These are phyloP conservation scores for Cynaeus angustus DNA, from an alignment of 2,888 invertebrate species.

Conservation along the genomic window DNA sequence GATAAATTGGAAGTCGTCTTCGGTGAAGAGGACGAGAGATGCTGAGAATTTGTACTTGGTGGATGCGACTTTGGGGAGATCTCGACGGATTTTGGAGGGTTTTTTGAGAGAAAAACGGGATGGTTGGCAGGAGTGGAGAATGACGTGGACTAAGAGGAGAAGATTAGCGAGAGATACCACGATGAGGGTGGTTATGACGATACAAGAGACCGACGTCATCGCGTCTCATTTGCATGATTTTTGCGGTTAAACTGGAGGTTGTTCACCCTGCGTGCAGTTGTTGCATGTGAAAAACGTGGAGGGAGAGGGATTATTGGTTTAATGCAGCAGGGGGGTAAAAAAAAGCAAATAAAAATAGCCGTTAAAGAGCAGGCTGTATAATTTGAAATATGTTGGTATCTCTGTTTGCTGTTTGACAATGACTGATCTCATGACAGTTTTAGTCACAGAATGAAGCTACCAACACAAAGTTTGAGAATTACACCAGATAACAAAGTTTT, in stretches of 20 bases:
- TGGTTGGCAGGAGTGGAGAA: constrained; percentile 53
- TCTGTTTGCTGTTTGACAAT: too few relatives aligned
- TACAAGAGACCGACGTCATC: constrained; percentile 52
- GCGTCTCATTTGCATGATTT: constrained; percentile 37
- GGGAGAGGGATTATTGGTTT: too few relatives aligned
- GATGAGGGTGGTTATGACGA: constrained; percentile 56
- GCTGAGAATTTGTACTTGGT: constrained; percentile 48
- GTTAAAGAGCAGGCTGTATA: too few relatives aligned
- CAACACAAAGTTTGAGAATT: too few relatives aligned
- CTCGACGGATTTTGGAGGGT: constrained; percentile 1
- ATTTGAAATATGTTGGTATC: too few relatives aligned
- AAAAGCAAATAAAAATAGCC: too few relatives aligned
- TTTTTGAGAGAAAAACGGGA: constrained; percentile 9
- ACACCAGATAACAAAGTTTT: too few relatives aligned
- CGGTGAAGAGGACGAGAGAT: constrained; percentile 47
- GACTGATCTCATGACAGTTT: too few relatives aligned
- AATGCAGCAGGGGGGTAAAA: too few relatives aligned
- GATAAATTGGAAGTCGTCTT: constrained; percentile 47
- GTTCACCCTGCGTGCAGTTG: constrained; percentile 32
- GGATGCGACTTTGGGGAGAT: neutral
- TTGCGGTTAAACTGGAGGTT: constrained; percentile 8
- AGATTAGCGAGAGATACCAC: constrained; percentile 58
- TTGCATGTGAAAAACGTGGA: too few relatives aligned
- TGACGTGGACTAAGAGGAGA: constrained; percentile 55
- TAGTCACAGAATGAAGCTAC: too few relatives aligned